These are phyloP conservation scores for Aspidiotus rigidus DNA, from an alignment of 2,888 invertebrate genomes.

Conservation along the genomic window DNA sequence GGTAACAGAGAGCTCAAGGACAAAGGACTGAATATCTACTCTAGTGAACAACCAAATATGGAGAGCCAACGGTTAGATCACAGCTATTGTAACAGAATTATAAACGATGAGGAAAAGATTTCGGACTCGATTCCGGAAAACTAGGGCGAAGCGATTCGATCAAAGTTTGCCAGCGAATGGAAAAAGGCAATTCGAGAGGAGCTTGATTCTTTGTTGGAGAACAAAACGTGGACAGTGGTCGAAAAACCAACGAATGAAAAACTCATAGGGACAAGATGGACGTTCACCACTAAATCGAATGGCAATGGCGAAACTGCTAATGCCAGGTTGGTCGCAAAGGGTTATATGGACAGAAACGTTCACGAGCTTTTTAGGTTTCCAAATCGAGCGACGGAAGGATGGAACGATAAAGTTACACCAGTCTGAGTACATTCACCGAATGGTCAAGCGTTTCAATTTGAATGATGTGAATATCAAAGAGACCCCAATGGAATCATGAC, in stretches of 20 bases:
- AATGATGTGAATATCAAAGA: neutral
- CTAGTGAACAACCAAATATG: neutral
- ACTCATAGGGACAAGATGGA: neutral
- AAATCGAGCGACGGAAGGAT: neutral
- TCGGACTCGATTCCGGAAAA: neutral
- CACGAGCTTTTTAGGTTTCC: too few species aligned
- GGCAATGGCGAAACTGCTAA: neutral
- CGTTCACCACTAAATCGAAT: neutral
- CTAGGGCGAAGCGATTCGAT: neutral
- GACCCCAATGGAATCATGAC: neutral
- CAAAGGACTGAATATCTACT: neutral
- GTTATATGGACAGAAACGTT: neutral
- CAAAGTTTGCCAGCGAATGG: neutral
- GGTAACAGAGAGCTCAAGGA: neutral
- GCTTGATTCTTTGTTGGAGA: neutral
- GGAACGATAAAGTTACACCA: neutral
- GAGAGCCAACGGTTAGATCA: neutral
- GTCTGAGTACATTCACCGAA: neutral
- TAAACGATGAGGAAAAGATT: too few species aligned
- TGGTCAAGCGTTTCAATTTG: neutral
- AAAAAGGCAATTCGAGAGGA: neutral
- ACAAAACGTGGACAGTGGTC: neutral
- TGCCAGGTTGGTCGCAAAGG: neutral
- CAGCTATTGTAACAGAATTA: too few species aligned
- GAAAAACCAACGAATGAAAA: neutral